These are phyloP conservation scores for Dasypus novemcinctus DNA, from an alignment of 2,113 vertebrate species.

Conservation along the genomic window DNA sequence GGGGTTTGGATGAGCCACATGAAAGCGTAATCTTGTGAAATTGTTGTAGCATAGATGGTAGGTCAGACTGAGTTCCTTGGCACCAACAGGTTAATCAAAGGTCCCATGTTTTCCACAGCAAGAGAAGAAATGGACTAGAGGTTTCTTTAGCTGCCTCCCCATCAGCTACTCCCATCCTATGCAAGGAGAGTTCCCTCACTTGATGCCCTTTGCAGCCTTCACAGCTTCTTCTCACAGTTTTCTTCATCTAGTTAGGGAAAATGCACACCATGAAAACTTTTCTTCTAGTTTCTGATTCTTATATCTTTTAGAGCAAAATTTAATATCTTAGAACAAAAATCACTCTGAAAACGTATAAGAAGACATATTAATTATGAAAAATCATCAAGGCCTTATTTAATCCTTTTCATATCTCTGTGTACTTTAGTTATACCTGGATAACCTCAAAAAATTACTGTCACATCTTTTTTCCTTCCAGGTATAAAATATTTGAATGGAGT, in stretches of 20 bases:
- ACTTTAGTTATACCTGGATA: neutral
- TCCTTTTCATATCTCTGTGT: neutral
- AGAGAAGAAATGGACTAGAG: neutral
- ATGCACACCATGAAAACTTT: neutral
- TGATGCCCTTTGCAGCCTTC: neutral
- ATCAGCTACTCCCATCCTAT: neutral
- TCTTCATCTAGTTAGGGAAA: neutral
- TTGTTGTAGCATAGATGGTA: neutral
- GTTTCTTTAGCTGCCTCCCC: rapidly evolving
- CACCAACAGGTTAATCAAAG: neutral
- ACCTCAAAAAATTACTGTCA: neutral
- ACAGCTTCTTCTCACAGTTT: neutral
- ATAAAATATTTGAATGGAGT: neutral
- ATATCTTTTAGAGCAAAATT: neutral
- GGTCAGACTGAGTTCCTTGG: neutral
- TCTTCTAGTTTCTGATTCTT: neutral
- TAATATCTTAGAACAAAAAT: neutral
- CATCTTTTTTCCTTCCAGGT: neutral
- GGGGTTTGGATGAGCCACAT: neutral
- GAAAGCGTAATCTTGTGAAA: neutral
- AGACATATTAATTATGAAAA: slow-evolving; percentile 1
- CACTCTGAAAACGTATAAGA: neutral
- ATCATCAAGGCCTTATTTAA: neutral
- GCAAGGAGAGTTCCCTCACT: neutral
- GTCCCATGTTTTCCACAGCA: neutral